Evolutionary conservation across 2,113 vertebrate genomes (phyloP), one percentile per base, ranked within the genome.

Genomic region (Promerops cafer): DNA sequence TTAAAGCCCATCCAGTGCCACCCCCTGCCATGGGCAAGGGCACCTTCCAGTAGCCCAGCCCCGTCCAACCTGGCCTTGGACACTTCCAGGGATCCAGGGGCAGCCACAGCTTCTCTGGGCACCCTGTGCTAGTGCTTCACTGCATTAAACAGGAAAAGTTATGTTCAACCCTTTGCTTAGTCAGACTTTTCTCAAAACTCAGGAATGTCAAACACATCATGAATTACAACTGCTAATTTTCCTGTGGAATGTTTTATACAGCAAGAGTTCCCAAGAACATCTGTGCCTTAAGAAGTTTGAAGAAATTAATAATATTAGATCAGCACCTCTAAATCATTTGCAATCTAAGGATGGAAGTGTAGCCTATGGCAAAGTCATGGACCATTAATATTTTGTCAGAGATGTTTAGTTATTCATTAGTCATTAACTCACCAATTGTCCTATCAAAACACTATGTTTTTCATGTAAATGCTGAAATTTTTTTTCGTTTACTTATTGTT

Each of bases 371-470:
- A 96, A 96, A 96, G 78, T 92, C 89, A 91, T 23, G 61, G 50
- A 49, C 61, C 60, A 91, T 94, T 92, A 95, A 91, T 91, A 90
- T 77, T 54, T 86, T 90, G 69, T 91, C 90, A 83, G 52, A 53
- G 24, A 72, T 57, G 20, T 82, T 96, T 90, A 92, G 89, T 93
- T 93, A 95, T 94, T 95, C 82, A 92, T 92, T 88, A 96, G 61
- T 82, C 88, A 97, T 95, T 95, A 96, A 96, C 70, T 93, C 59
- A 88, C 50, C 66, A 89, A 95, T 93, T 94, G 86, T 90, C 93
- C 90, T 91, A 89, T 88, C 81, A 94, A 95, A 97, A 95, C 78
- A 93, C 28, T 23, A 53, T 31, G 60, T 83, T 94, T 95, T 91
- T 86, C 61, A 82, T 5, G 23, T 76, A 91, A 87, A 65, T 80